Percentiles rank a stretch among this genome's conserved stretches.
phyloP scores from a whole-genome alignment of 2,888 invertebrate genomes.

The Trissoscelio sp. region DNA sequence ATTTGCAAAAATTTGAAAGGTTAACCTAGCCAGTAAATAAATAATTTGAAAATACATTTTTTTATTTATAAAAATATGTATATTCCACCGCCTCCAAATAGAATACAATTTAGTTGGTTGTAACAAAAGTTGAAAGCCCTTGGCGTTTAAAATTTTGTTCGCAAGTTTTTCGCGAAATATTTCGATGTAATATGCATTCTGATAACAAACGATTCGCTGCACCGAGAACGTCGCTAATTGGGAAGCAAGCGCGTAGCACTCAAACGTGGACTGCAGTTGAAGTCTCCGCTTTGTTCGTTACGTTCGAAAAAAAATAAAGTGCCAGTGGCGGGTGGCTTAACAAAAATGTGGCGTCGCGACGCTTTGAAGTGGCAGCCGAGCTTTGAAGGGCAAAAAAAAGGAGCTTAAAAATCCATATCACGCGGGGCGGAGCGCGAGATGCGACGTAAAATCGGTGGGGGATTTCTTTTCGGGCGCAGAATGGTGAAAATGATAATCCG shows the following conservation, averaged over 20 bases:
- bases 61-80: too few species aligned
- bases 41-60: too few species aligned
- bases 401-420: slow-evolving; percentile 79
- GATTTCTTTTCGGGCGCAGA: slow-evolving; percentile 75
- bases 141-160: neutral
- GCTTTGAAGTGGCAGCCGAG: slow-evolving; percentile 77
- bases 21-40: too few species aligned
- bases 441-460: slow-evolving; percentile 66
- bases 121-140: slow-evolving; percentile 12
- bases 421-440: slow-evolving; percentile 62
- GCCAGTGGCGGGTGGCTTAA: slow-evolving; percentile 69
- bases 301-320: slow-evolving; percentile 66
- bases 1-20: too few species aligned
- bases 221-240: slow-evolving; percentile 63
- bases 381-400: slow-evolving; percentile 59
- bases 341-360: slow-evolving; percentile 81
- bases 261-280: slow-evolving; percentile 65
- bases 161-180: slow-evolving; percentile 32
- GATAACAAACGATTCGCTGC: slow-evolving; percentile 59
- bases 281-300: slow-evolving; percentile 61
- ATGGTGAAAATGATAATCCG: slow-evolving; percentile 79
- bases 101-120: slow-evolving; percentile 17
- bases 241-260: slow-evolving; percentile 63
- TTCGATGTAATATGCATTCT: slow-evolving; percentile 36
- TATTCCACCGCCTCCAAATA: too few species aligned